Evolutionary conservation across 2,113 vertebrate genomes (phyloP).

Genomic region (human (Homo sapiens)): GRCh38 chr9:116240001-116240500

Average conservation of each 20-base stretch:
- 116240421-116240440: not conserved
- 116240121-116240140: not conserved
- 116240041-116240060: not conserved
- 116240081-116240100: not conserved
- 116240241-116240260: too few relatives aligned
- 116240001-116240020: not conserved
- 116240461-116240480: not conserved
- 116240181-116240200: not conserved
- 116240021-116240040: not conserved
- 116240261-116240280: not conserved
- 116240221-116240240: not conserved
- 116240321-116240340: not conserved
- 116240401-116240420: not conserved
- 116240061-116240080: not conserved
- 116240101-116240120: not conserved
- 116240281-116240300: not conserved
- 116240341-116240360: not conserved
- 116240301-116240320: not conserved
- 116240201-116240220: not conserved
- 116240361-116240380: not conserved
- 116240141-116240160: not conserved
- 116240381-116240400: not conserved
- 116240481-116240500: not conserved
- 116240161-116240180: not conserved
- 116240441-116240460: not conserved